Evolutionary conservation across 2,797 vertebrate species (phyloP), one percentile per base, ranked within the genome.

Genomic region (Emys orbicularis): DNA sequence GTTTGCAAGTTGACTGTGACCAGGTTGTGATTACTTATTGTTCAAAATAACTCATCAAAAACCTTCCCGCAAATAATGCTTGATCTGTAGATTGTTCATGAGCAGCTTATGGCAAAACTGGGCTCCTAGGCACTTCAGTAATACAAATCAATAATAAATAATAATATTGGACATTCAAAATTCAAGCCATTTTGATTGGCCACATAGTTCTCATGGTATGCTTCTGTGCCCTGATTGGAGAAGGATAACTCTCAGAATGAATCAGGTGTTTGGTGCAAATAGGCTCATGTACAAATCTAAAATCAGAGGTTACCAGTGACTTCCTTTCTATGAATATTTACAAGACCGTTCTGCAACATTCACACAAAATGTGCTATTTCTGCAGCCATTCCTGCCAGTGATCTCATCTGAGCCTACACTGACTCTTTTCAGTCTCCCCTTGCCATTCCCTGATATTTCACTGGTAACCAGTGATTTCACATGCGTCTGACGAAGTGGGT

Each of bases 281-380:
- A 87, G 54, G 47, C 12, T 2, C 5, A 37, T 91, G 92, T 90
- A 41, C 89, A 93, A 88, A 77, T 31, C 76, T 54, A 84, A 87
- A 92, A 92, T 88, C 34, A 84, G 23, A 34, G 96, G 93, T 90
- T 93, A 96, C 47, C 80, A 81, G 29, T 80, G 84, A 92, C 90
- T 23, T 68, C 41, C 23, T 76, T 76, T 29, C 72, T 44, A 29
- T 76, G 72, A 76, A 44, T 47, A 76, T 27, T 29, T 76, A 10
- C 25, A 76, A 47, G 41, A 76, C 68, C 44, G 37, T 74, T 44
- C 21, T 74, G 21, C 41, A 74, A 74, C 27, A 44, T 41, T 74
- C 85, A 90, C 59, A 80, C 90, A 86, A 81, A 94, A 85, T 77
- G 93, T 93, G 57, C 3, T 80, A 41, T 29, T 93, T 79, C 79